phyloP scores from a whole-genome alignment of 2,797 vertebrate genomes.

The Orientallactaga sibirica region DNA sequence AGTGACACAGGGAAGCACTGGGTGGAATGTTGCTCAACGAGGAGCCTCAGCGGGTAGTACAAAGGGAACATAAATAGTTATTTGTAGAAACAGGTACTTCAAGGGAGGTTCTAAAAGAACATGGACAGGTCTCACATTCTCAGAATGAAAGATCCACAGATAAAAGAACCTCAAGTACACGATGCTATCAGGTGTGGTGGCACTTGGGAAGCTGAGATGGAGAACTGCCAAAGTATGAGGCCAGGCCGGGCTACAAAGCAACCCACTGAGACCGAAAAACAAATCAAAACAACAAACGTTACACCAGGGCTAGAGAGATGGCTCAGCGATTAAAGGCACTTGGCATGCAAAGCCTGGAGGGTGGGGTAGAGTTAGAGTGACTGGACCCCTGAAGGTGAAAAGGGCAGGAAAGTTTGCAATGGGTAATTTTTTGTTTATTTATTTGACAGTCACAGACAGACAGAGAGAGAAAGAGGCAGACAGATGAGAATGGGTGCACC shows the following conservation, averaged over 20 bases:
- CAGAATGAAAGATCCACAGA: not conserved
- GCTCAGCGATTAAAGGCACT: too few relatives aligned
- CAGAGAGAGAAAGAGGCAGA: too few relatives aligned
- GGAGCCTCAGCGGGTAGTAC: not conserved
- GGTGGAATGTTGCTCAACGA: not conserved
- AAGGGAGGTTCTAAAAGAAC: not conserved
- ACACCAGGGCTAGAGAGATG: not conserved
- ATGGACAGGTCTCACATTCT: not conserved
- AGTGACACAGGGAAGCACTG: not conserved
- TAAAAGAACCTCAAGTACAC: not conserved
- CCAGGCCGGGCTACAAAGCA: not conserved
- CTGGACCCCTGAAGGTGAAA: too few relatives aligned
- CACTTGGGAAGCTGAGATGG: not conserved
- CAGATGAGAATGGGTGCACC: too few relatives aligned
- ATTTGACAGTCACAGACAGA: too few relatives aligned
- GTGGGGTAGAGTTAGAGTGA: too few relatives aligned
- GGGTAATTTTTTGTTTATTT: too few relatives aligned
- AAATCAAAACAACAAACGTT: not conserved
- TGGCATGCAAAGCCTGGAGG: too few relatives aligned
- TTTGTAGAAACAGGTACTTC: not conserved
- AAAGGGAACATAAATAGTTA: not conserved
- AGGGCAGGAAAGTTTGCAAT: too few relatives aligned
- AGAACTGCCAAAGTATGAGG: not conserved
- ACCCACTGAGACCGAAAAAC: not conserved
- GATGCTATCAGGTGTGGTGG: not conserved